Evolutionary conservation across 2,888 invertebrate genomes (phyloP).

Genomic region (Watsonalla cultraria): DNA sequence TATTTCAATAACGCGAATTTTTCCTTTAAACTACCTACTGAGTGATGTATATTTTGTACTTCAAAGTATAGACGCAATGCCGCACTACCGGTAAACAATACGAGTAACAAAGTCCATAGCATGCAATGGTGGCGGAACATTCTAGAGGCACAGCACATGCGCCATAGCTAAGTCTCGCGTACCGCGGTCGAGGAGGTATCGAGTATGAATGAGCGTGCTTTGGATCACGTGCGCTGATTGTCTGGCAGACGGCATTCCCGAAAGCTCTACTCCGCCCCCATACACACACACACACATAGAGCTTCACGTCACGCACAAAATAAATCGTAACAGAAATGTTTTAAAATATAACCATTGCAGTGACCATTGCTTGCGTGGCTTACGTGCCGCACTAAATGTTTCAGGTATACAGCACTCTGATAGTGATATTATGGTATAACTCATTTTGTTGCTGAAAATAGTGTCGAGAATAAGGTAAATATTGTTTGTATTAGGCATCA

Average conservation of each 20-base stretch:
- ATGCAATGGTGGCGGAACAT: background rate
- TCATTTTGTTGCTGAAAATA: too few relatives aligned
- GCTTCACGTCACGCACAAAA: conserved; percentile 34
- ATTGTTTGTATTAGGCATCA: too few relatives aligned
- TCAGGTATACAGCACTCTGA: too few relatives aligned
- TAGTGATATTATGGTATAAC: too few relatives aligned
- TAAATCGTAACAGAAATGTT: conserved; percentile 11
- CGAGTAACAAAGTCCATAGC: background rate
- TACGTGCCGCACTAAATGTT: background rate
- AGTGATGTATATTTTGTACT: background rate
- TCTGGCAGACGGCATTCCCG: conserved; percentile 28
- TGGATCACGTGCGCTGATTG: conserved; percentile 52
- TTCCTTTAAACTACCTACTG: background rate
- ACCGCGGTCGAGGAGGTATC: too few relatives aligned
- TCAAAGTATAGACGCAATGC: conserved; percentile 1
- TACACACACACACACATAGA: conserved; percentile 30
- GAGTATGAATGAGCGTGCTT: conserved; percentile 34
- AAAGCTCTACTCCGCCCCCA: conserved; percentile 44
- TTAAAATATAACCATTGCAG: conserved; percentile 5
- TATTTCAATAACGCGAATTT: too few relatives aligned
- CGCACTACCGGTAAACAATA: conserved; percentile 11
- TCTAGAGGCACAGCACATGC: background rate
- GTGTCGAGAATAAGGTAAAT: too few relatives aligned
- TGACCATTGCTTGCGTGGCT: background rate
- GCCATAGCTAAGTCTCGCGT: too few relatives aligned